These are phyloP conservation scores for Diploscapter pachys DNA, from an alignment of 1,140 invertebrate genomes.

Conservation along the genomic window DNA sequence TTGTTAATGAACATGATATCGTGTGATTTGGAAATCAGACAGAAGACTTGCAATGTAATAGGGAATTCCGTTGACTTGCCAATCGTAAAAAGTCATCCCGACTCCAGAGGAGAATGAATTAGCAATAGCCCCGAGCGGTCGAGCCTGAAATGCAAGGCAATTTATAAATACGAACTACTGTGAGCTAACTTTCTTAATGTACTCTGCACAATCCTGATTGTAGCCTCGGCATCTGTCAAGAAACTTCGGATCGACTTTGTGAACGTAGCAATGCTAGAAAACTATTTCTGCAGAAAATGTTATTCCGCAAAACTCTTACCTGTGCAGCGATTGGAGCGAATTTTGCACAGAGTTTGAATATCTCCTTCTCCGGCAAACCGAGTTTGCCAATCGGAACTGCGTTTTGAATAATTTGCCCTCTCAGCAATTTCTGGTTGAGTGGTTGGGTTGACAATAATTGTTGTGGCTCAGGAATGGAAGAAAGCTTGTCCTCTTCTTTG, in stretches of 20 bases:
- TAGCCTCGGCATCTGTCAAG: slow-evolving; percentile 42
- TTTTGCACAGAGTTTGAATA: slow-evolving; percentile 28
- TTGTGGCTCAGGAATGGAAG: too few relatives aligned
- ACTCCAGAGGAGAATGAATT: slow-evolving; percentile 42
- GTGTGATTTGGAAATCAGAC: too few relatives aligned
- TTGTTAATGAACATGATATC: too few relatives aligned
- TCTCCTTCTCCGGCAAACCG: slow-evolving; percentile 24
- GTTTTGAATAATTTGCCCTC: too few relatives aligned
- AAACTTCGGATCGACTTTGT: slow-evolving; percentile 36
- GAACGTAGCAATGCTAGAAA: slow-evolving; percentile 38
- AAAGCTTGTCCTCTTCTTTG: slow-evolving; percentile 3
- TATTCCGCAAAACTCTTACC: slow-evolving; percentile 1
- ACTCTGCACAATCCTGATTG: slow-evolving; percentile 35
- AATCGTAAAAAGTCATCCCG: slow-evolving; percentile 39
- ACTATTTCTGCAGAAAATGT: not conserved
- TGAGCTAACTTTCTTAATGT: slow-evolving; percentile 4
- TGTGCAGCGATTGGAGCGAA: slow-evolving; percentile 36
- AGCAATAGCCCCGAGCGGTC: slow-evolving; percentile 42
- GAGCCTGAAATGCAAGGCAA: not conserved
- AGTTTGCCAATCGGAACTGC: slow-evolving; percentile 20
- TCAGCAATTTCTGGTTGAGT: too few relatives aligned
- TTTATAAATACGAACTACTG: too few relatives aligned
- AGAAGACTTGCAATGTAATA: slow-evolving; percentile 33
- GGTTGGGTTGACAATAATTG: too few relatives aligned
- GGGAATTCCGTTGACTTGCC: slow-evolving; percentile 43